phyloP scores from a whole-genome alignment of 1,140 invertebrate species.

The Chironomus striatipennis region DNA sequence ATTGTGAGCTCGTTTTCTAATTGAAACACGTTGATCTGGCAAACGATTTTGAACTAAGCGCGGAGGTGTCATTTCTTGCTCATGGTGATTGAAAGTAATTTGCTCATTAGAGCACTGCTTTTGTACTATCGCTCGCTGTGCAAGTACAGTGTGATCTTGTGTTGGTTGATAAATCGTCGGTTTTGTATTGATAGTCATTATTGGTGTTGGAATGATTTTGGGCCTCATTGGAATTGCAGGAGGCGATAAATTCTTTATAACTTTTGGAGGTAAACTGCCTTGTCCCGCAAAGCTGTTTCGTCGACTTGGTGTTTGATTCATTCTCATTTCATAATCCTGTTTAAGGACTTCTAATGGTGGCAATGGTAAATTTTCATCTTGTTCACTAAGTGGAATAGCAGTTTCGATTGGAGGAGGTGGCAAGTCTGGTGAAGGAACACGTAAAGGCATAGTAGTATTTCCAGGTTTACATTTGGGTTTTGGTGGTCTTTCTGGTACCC shows the following conservation, averaged over 20 bases:
- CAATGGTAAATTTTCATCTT: constrained; percentile 63
- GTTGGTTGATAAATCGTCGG: not conserved
- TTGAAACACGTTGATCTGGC: not conserved
- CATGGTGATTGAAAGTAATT: not conserved
- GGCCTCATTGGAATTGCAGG: not conserved
- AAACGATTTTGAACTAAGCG: not conserved
- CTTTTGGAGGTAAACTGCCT: constrained; percentile 30
- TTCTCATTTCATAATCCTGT: not conserved
- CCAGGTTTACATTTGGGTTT: constrained; percentile 51
- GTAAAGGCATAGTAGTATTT: too few relatives aligned
- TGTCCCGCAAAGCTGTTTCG: constrained; percentile 39
- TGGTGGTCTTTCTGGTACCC: constrained; percentile 58
- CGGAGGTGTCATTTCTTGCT: not conserved
- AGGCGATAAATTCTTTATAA: not conserved
- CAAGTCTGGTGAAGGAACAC: constrained; percentile 60
- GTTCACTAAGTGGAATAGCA: constrained; percentile 45
- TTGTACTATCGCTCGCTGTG: not conserved
- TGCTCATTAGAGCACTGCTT: not conserved
- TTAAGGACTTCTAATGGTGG: constrained; percentile 48
- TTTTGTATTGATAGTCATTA: not conserved
- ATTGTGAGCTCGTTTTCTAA: constrained; percentile 24
- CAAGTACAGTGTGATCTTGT: not conserved
- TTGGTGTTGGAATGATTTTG: constrained; percentile 21
- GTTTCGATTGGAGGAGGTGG: constrained; percentile 59
- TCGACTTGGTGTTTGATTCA: constrained; percentile 32